phyloP scores from a whole-genome alignment of 30 jellyfish, hydroid and myxozoan genomes.

The Cassiopea xamachana region DNA sequence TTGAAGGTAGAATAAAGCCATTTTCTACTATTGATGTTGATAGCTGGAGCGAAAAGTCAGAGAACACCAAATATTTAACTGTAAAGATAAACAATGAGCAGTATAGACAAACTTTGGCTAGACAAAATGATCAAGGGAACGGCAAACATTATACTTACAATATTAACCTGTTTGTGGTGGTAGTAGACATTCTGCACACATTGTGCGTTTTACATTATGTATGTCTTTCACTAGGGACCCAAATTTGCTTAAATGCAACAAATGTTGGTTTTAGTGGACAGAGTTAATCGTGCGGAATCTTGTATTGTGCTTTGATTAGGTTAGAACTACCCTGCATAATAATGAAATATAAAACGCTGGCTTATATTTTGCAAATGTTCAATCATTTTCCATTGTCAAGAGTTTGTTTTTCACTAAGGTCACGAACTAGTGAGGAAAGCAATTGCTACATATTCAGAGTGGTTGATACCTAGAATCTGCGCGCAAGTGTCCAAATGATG shows the following conservation, averaged over 20 bases:
- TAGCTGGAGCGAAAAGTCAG: background rate
- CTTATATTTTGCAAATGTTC: background rate
- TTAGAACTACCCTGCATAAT: too few relatives aligned
- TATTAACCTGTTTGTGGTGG: conserved; percentile 19
- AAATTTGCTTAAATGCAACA: background rate
- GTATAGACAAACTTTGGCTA: conserved; percentile 32
- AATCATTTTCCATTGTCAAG: too few relatives aligned
- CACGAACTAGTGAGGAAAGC: too few relatives aligned
- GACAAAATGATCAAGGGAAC: conserved; percentile 38
- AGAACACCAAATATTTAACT: background rate
- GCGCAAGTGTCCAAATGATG: too few relatives aligned
- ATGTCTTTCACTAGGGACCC: conserved; percentile 8
- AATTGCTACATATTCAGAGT: too few relatives aligned
- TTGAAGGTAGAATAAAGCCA: background rate
- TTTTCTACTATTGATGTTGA: background rate
- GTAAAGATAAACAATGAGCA: conserved; percentile 1
- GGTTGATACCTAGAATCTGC: too few relatives aligned
- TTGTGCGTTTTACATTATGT: background rate
- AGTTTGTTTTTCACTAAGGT: too few relatives aligned
- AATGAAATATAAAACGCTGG: background rate
- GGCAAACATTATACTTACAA: background rate
- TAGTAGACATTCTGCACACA: background rate
- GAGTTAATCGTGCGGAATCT: conserved; percentile 10
- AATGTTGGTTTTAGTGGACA: conserved; percentile 8
- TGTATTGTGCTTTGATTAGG: background rate